A percentile compares a stretch with the other conserved stretches of the same genome.
Evolutionary conservation across 30 jellyfish, hydroid and myxozoan genomes (phyloP).

Genomic region (Aurelia aurita): DNA sequence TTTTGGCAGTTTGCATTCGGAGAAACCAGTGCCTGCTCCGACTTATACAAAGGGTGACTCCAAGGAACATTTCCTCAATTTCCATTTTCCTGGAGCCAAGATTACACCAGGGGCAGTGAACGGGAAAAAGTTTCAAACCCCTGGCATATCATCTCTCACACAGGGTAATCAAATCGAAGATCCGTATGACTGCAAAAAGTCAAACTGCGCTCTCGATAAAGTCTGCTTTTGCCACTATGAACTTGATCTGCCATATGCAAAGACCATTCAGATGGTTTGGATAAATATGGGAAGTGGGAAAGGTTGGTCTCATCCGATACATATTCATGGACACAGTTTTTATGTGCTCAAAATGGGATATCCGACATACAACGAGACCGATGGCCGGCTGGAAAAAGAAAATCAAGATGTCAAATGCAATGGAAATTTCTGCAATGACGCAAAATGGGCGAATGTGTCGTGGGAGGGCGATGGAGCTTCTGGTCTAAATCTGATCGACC

Average conservation of each 20-base stretch:
- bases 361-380: constrained; percentile 72
- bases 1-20: constrained; percentile 61
- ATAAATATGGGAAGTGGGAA: constrained; percentile 89
- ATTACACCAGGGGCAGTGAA: constrained; percentile 95
- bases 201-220: constrained; percentile 88
- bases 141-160: constrained; percentile 87
- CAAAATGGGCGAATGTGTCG: constrained; percentile 72
- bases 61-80: constrained; percentile 77
- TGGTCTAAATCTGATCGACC: constrained; percentile 84
- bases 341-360: constrained; percentile 83
- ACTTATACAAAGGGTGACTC: constrained; percentile 46
- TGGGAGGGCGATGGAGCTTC: constrained; percentile 77
- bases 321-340: constrained; percentile 90
- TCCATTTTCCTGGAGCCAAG: constrained; percentile 87
- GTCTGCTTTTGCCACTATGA: constrained; percentile 84
- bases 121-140: constrained; percentile 83
- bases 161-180: constrained; percentile 79
- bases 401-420: constrained; percentile 81
- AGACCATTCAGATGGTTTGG: constrained; percentile 89
- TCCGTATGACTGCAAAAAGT: constrained; percentile 74
- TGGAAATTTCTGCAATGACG: constrained; percentile 85
- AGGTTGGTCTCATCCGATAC: constrained; percentile 97
- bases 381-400: constrained; percentile 72
- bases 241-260: constrained; percentile 70
- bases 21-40: constrained; percentile 63